Evolutionary conservation across 2,113 vertebrate genomes (phyloP).

Genomic region (Ranitomeya imitator): DNA sequence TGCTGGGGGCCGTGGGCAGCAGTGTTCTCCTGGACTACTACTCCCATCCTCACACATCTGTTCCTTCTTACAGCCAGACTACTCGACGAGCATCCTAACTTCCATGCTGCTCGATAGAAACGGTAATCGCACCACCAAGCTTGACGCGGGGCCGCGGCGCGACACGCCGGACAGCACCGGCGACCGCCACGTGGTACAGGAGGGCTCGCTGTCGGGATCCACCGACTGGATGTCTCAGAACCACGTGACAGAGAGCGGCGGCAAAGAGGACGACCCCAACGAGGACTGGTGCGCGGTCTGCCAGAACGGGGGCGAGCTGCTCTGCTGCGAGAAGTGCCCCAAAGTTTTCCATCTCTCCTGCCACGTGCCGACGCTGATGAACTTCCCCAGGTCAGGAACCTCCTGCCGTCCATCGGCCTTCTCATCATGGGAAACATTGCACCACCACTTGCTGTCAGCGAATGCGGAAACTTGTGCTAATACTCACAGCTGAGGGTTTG

Average conservation of each 20-base stretch:
- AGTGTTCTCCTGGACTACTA: not conserved
- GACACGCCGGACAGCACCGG: constrained; percentile 81
- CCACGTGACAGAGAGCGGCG: constrained; percentile 64
- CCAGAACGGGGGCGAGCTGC: constrained; percentile 80
- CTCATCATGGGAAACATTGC: not conserved
- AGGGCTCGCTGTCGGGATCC: not conserved
- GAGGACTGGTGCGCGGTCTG: constrained; percentile 85
- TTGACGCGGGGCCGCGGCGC: constrained; percentile 66
- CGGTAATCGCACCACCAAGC: constrained; percentile 64
- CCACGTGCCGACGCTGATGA: constrained; percentile 76
- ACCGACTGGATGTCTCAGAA: constrained; percentile 9
- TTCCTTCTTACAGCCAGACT: constrained; percentile 53
- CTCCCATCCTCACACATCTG: not conserved
- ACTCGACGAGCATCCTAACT: constrained; percentile 74
- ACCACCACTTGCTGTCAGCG: too few species aligned
- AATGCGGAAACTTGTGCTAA: too few species aligned
- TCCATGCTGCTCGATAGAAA: constrained; percentile 73
- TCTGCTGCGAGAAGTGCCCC: constrained; percentile 82
- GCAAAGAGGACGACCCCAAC: constrained; percentile 83
- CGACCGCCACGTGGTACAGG: constrained; percentile 63
- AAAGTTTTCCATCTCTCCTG: constrained; percentile 83
- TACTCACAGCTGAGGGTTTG: too few species aligned
- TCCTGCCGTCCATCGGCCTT: not conserved
- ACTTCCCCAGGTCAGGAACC: constrained; percentile 75
- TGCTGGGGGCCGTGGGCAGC: too few species aligned